phyloP scores from a whole-genome alignment of 2,888 invertebrate genomes.

The Coleophora flavipennella region DNA sequence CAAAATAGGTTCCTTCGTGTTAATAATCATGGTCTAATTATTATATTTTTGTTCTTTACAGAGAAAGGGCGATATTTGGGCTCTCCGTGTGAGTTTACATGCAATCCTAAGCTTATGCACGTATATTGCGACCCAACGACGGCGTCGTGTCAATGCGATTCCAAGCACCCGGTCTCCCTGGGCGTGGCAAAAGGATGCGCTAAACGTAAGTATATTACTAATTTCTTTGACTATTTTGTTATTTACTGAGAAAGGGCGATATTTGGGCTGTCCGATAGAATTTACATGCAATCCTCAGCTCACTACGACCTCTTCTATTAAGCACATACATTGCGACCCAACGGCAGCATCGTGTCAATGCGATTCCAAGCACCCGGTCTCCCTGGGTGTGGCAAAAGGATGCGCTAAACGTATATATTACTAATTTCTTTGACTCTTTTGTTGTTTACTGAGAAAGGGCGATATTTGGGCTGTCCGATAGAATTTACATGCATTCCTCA shows the following conservation, averaged over 20 bases:
- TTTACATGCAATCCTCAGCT: constrained; percentile 80
- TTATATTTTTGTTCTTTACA: constrained; percentile 39
- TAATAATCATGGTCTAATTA: not conserved
- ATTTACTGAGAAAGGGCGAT: constrained; percentile 80
- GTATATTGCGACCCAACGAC: constrained; percentile 82
- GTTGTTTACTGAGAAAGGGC: constrained; percentile 77
- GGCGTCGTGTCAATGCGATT: constrained; percentile 83
- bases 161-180: constrained; percentile 85
- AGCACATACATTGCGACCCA: constrained; percentile 85
- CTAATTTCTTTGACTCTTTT: no score
- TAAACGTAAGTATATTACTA: constrained; percentile 85
- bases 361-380: constrained; percentile 86
- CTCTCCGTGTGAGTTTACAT: constrained; percentile 82
- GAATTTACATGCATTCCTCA: constrained; percentile 80
- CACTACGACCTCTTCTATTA: no score
- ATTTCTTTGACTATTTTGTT: no score
- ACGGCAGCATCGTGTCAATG: constrained; percentile 81
- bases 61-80: constrained; percentile 86
- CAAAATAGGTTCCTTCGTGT: no score
- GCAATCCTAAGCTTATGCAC: constrained; percentile 81
- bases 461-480: constrained; percentile 86
- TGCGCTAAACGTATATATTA: constrained; percentile 88
- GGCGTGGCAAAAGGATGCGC: constrained; percentile 85
- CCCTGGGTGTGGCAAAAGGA: constrained; percentile 81
- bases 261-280: constrained; percentile 86